phyloP scores from a whole-genome alignment of 2,888 invertebrate species.

The Parelbella ahira region DNA sequence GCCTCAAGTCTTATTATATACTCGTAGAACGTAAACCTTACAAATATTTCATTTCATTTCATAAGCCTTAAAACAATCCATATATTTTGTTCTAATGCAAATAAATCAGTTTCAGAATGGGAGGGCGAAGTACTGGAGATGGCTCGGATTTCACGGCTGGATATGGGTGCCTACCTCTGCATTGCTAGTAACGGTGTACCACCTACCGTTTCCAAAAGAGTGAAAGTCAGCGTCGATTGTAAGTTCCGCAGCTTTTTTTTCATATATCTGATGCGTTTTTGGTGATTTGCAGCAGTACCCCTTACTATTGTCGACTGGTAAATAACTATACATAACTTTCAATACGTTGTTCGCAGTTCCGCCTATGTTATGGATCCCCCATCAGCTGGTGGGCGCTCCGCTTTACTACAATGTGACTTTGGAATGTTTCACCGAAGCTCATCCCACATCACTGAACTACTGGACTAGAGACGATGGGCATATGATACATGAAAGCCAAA shows the following conservation, averaged over 20 bases:
- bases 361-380: conserved; percentile 95
- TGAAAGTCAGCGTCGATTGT: conserved; percentile 97
- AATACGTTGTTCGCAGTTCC: conserved; percentile 83
- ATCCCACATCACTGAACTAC: conserved; percentile 94
- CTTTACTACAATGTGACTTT: conserved; percentile 90
- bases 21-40: too few relatives aligned
- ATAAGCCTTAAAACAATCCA: too few relatives aligned
- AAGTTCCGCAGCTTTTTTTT: conserved; percentile 69
- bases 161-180: conserved; percentile 96
- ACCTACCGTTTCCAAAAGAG: conserved; percentile 93
- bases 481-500: conserved; percentile 92
- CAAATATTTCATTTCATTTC: too few relatives aligned
- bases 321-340: too few relatives aligned
- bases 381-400: conserved; percentile 93
- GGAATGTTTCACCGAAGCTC: conserved; percentile 94
- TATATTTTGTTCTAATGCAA: conserved; percentile 32
- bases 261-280: too few relatives aligned
- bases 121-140: conserved; percentile 92
- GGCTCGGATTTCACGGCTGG: conserved; percentile 90
- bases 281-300: too few relatives aligned
- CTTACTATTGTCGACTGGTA: too few relatives aligned
- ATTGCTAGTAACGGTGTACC: conserved; percentile 95
- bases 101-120: conserved; percentile 87
- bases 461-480: conserved; percentile 93
- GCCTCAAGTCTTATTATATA: too few relatives aligned